Percentiles rank a stretch among this genome's conserved stretches.
phyloP scores from a whole-genome alignment of 2,888 invertebrate species.

The Timema cristinae region DNA sequence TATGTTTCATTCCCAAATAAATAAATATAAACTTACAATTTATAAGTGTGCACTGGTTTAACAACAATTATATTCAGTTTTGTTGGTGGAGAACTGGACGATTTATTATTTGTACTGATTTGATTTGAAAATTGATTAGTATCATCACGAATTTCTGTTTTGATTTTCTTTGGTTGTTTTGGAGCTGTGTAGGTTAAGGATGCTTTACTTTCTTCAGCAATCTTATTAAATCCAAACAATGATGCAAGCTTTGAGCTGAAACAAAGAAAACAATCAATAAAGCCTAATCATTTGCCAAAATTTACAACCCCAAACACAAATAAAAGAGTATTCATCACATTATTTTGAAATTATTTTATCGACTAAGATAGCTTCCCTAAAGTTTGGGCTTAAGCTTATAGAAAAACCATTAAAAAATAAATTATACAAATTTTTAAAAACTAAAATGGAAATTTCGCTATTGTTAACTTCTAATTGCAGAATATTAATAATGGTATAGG shows the following conservation, averaged over 20 bases:
- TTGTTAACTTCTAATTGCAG: too few species aligned
- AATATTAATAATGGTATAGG: too few species aligned
- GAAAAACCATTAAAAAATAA: not conserved
- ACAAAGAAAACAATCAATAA: conserved; percentile 14
- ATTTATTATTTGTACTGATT: conserved; percentile 15
- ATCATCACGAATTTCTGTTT: conserved; percentile 4
- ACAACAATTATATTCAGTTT: conserved; percentile 29
- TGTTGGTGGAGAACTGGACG: conserved; percentile 17
- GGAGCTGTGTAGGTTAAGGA: conserved; percentile 33
- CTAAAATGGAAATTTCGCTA: too few species aligned
- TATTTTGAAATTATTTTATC: too few species aligned
- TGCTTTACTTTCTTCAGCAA: conserved; percentile 28
- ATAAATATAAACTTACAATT: conserved; percentile 26
- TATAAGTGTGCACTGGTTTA: conserved; percentile 30
- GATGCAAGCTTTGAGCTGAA: conserved; percentile 32
- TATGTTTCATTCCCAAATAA: too few species aligned
- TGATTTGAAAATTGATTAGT: not conserved
- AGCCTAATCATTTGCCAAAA: not conserved
- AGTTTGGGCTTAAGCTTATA: too few species aligned
- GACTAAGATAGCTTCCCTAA: not conserved
- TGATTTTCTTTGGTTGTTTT: conserved; percentile 30
- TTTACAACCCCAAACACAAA: conserved; percentile 7
- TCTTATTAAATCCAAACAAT: conserved; percentile 28
- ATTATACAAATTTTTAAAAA: not conserved
- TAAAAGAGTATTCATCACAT: not conserved